Evolutionary conservation across 2,888 invertebrate species (phyloP).

Genomic region (Melikaiella ostensackeni): DNA sequence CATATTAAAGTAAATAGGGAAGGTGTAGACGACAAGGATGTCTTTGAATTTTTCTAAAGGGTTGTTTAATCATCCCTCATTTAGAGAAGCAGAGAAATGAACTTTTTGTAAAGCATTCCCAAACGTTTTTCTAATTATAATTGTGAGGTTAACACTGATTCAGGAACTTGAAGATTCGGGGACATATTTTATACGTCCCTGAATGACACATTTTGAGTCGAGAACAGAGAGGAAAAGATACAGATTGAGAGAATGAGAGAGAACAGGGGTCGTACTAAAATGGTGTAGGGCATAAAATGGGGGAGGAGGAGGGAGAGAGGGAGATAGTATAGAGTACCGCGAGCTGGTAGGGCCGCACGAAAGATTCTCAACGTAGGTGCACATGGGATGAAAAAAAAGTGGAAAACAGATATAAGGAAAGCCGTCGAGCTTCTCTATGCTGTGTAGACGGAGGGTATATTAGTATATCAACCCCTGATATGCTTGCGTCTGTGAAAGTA

Average conservation of each 20-base stretch:
- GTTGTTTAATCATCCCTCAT: too few relatives aligned
- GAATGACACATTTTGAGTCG: constrained; percentile 74
- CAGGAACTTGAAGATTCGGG: too few relatives aligned
- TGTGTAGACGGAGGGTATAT: neutral
- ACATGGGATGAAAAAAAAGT: constrained; percentile 57
- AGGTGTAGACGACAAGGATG: too few relatives aligned
- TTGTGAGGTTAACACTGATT: too few relatives aligned
- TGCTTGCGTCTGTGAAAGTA: constrained; percentile 41
- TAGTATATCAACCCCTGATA: constrained; percentile 6
- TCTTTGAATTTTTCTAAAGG: too few relatives aligned
- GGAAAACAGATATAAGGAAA: constrained; percentile 67
- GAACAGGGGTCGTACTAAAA: constrained; percentile 51
- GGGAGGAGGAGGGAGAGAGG: neutral
- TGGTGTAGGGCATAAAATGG: constrained; percentile 49
- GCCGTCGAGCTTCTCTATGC: constrained; percentile 36
- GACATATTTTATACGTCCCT: too few relatives aligned
- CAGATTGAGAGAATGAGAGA: constrained; percentile 46
- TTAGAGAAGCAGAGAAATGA: too few relatives aligned
- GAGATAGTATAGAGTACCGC: constrained; percentile 43
- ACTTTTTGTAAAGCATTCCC: too few relatives aligned
- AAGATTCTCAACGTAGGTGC: constrained; percentile 49
- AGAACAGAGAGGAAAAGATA: constrained; percentile 59
- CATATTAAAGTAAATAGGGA: too few relatives aligned
- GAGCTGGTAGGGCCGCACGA: constrained; percentile 49
- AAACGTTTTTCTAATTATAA: too few relatives aligned